These are phyloP conservation scores for Rhinoptilus africanus DNA, from an alignment of 2,113 vertebrate species.

Conservation along the genomic window DNA sequence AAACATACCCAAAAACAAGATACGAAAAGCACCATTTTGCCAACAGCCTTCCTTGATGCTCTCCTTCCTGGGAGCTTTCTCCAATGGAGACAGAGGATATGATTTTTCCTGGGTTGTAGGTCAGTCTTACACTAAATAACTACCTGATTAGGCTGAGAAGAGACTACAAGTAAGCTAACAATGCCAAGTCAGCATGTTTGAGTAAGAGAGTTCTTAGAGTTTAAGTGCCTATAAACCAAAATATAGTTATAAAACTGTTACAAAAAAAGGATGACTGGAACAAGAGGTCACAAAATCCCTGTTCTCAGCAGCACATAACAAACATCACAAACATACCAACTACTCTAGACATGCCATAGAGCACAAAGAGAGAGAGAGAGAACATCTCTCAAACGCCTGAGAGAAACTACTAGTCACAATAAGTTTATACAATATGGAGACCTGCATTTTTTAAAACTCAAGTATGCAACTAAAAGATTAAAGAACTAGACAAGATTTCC, in stretches of 20 bases:
- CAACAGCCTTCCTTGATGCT: not conserved
- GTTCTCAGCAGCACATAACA: not conserved
- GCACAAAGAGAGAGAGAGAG: not conserved
- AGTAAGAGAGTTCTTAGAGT: not conserved
- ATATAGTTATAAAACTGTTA: not conserved
- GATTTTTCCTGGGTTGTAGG: not conserved
- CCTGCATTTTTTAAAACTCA: not conserved
- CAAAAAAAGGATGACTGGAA: not conserved
- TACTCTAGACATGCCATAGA: not conserved
- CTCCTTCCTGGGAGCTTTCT: not conserved
- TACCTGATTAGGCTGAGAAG: not conserved
- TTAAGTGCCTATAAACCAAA: not conserved
- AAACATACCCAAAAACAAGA: not conserved
- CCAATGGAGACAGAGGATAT: fast-evolving
- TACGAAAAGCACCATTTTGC: not conserved
- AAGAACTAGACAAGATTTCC: not conserved
- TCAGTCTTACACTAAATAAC: not conserved
- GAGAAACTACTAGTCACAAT: not conserved
- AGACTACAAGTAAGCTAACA: not conserved
- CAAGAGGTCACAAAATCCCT: not conserved
- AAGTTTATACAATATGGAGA: not conserved
- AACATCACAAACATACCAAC: not conserved
- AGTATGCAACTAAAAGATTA: not conserved
- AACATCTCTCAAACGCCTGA: not conserved
- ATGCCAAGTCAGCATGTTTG: not conserved